A percentile compares a stretch with the other conserved stretches of the same genome.
These are phyloP conservation scores for Cepaea hortensis DNA, from an alignment of 2,888 invertebrate genomes.

Conservation along the genomic window DNA sequence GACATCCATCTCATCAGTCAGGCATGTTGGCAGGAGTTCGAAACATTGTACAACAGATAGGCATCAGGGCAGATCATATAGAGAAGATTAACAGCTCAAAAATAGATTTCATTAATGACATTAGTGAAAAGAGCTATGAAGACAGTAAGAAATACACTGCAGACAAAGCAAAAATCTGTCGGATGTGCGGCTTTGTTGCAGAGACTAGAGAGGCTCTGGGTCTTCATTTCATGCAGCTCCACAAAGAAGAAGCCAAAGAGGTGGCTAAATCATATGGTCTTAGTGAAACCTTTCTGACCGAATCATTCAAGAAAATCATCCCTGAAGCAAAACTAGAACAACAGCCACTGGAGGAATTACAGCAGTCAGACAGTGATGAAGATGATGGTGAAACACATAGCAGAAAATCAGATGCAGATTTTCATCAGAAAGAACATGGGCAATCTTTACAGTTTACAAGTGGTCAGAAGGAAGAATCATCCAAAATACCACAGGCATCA, in stretches of 20 bases:
- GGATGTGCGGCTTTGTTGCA: constrained; percentile 75
- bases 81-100: neutral
- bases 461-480: neutral
- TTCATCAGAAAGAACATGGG: constrained; percentile 3
- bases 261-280: constrained; percentile 62
- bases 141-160: neutral
- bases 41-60: constrained; percentile 26
- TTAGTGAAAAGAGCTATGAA: constrained; percentile 9
- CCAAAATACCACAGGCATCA: neutral
- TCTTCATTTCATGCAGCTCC: constrained; percentile 75
- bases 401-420: constrained; percentile 5
- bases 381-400: neutral
- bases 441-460: neutral
- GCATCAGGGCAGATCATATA: constrained; percentile 16
- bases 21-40: constrained; percentile 42
- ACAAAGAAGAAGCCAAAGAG: constrained; percentile 74
- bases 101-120: neutral
- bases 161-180: constrained; percentile 68
- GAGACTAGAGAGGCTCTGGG: constrained; percentile 71
- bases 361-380: neutral
- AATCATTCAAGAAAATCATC: constrained; percentile 16
- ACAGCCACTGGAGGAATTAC: constrained; percentile 9
- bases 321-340: neutral
- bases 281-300: constrained; percentile 23
- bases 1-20: constrained; percentile 35